These are phyloP conservation scores for Falco cherrug DNA, from an alignment of 2,797 vertebrate species.

Conservation along the genomic window DNA sequence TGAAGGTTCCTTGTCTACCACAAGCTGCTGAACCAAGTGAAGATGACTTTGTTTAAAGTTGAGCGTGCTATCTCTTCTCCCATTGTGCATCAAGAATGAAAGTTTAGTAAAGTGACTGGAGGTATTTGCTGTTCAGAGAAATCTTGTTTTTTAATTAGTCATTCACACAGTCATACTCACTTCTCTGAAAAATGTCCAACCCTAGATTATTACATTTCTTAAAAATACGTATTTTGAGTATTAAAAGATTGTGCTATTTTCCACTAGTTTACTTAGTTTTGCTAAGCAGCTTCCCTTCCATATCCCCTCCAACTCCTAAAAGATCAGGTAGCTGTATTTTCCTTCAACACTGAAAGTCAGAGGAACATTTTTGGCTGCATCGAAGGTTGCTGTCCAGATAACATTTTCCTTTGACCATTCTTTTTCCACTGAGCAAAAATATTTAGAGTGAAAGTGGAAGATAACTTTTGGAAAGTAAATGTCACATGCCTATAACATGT, in stretches of 20 bases:
- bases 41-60: background rate
- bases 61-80: background rate
- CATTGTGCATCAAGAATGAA: background rate
- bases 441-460: constrained; percentile 12
- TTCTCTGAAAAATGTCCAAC: background rate
- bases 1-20: background rate
- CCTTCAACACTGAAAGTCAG: background rate
- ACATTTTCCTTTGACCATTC: constrained; percentile 17
- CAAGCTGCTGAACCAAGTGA: background rate
- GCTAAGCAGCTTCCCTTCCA: background rate
- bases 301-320: background rate
- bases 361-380: constrained; percentile 15
- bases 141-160: background rate
- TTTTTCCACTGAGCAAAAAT: constrained; percentile 9
- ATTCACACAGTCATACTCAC: background rate
- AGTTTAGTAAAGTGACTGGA: background rate
- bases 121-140: background rate
- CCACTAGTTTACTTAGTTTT: background rate
- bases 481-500: background rate
- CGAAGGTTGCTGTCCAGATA: constrained; percentile 9
- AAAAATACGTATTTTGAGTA: background rate
- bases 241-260: background rate
- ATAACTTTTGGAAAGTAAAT: background rate
- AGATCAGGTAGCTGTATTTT: constrained; percentile 5
- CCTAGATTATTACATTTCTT: background rate